Evolutionary conservation across 2,888 invertebrate genomes (phyloP).

Genomic region (Scotopteryx bipunctaria): DNA sequence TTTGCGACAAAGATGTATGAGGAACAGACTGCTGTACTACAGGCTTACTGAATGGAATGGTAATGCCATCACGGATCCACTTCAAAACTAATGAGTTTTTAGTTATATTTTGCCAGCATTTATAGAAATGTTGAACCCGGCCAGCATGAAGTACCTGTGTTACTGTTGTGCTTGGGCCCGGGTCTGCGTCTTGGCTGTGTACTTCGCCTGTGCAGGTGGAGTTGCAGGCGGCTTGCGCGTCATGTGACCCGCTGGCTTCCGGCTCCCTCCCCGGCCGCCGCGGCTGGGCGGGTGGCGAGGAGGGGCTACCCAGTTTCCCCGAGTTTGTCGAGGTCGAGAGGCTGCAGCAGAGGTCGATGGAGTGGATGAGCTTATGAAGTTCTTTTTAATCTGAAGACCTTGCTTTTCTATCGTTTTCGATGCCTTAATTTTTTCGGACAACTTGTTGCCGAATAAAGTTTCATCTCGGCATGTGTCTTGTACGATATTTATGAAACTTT

Average conservation of each 20-base stretch:
- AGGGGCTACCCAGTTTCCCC: constrained; percentile 14
- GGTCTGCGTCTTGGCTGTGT: not conserved
- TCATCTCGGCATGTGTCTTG: constrained; percentile 12
- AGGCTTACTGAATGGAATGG: constrained; percentile 6
- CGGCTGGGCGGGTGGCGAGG: constrained; percentile 19
- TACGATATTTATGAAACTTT: not conserved
- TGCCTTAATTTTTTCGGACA: constrained; percentile 10
- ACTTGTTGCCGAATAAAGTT: constrained; percentile 5
- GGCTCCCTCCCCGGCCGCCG: constrained; percentile 20
- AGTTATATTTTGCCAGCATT: constrained; percentile 32
- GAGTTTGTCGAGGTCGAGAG: too few relatives aligned
- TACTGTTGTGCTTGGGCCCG: not conserved
- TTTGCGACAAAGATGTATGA: constrained; percentile 7
- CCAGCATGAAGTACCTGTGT: constrained; percentile 1
- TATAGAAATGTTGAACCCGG: constrained; percentile 22
- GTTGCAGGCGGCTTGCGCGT: not conserved
- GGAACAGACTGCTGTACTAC: constrained; percentile 7
- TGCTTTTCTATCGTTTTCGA: constrained; percentile 14
- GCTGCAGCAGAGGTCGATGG: not conserved
- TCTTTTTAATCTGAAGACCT: constrained; percentile 1
- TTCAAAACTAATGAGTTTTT: constrained; percentile 20
- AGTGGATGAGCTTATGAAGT: too few relatives aligned
- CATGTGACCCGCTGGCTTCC: not conserved
- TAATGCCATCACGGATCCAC: constrained; percentile 27
- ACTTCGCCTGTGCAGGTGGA: not conserved